A percentile compares a stretch with the other conserved stretches of the same genome.
Evolutionary conservation across 2,888 invertebrate species (phyloP).

Genomic region (Ferdinandea cuprea): DNA sequence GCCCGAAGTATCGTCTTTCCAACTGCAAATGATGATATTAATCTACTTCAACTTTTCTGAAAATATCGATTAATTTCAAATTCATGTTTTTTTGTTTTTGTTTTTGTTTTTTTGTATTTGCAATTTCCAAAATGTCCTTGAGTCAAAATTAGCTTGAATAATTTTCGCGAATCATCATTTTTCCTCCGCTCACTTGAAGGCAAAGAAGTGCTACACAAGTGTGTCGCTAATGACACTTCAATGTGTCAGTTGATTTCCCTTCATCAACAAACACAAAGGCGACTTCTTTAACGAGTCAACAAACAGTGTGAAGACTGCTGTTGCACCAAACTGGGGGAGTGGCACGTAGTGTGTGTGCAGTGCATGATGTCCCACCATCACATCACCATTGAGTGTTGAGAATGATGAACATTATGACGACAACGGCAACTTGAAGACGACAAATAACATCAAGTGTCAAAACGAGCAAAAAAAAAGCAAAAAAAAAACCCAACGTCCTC

Average conservation of each 20-base stretch:
- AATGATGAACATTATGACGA: conserved; percentile 70
- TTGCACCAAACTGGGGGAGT: conserved; percentile 15
- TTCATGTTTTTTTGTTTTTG: background rate
- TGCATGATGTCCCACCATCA: conserved; percentile 25
- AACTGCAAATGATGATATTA: too few species aligned
- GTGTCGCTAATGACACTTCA: conserved; percentile 69
- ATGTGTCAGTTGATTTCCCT: conserved; percentile 72
- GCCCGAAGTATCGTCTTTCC: too few species aligned
- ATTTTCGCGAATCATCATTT: background rate
- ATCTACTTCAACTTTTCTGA: too few species aligned
- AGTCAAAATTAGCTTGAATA: conserved; percentile 10
- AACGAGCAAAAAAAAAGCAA: conserved; percentile 2
- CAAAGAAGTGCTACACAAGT: conserved; percentile 52
- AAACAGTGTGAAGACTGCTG: conserved; percentile 36
- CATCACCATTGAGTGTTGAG: conserved; percentile 57
- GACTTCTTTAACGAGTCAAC: conserved; percentile 65
- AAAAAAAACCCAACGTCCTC: conserved; percentile 2
- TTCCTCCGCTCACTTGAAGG: conserved; percentile 4
- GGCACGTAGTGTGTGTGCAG: conserved; percentile 2
- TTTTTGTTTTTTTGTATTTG: conserved; percentile 17
- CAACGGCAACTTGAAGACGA: conserved; percentile 66
- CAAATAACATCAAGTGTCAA: conserved; percentile 69
- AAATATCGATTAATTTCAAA: too few species aligned
- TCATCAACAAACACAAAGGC: conserved; percentile 61
- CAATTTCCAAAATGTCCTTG: background rate